Conservation (phyloP, 2,888 invertebrate species). For the Pristionchus fissidentatus region DNA sequence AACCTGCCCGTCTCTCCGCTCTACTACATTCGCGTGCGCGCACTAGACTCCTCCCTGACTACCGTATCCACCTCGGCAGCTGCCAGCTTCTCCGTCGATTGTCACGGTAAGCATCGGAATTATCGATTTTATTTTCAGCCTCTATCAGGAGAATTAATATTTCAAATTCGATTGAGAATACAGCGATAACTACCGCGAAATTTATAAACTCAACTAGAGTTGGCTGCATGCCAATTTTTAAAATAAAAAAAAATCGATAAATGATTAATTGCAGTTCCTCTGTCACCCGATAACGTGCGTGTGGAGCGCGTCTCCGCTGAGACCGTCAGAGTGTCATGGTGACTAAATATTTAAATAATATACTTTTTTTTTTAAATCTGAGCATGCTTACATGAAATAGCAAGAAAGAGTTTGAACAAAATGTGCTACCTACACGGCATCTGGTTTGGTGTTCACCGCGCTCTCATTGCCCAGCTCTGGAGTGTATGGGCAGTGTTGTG, state of each 20-base stretch:
- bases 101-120: conserved; percentile 60
- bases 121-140: no score
- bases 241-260: neutral
- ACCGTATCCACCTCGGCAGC: conserved; percentile 65
- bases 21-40: conserved; percentile 67
- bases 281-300: conserved; percentile 63
- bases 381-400: no score
- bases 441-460: no score
- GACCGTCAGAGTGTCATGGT: conserved; percentile 42
- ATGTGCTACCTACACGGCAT: no score
- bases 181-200: no score
- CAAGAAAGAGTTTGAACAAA: no score
- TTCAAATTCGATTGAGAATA: no score
- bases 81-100: conserved; percentile 64
- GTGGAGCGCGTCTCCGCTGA: conserved; percentile 62
- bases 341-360: neutral
- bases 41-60: conserved; percentile 57
- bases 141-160: neutral
- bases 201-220: no score
- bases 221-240: neutral
- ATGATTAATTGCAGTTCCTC: conserved; percentile 55
- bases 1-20: conserved; percentile 55
- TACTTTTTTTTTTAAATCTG: conserved; percentile 58
- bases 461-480: no score
- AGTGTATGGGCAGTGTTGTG: no score